phyloP scores from a whole-genome alignment of 1,140 invertebrate species.

The Hestina assimilis region DNA sequence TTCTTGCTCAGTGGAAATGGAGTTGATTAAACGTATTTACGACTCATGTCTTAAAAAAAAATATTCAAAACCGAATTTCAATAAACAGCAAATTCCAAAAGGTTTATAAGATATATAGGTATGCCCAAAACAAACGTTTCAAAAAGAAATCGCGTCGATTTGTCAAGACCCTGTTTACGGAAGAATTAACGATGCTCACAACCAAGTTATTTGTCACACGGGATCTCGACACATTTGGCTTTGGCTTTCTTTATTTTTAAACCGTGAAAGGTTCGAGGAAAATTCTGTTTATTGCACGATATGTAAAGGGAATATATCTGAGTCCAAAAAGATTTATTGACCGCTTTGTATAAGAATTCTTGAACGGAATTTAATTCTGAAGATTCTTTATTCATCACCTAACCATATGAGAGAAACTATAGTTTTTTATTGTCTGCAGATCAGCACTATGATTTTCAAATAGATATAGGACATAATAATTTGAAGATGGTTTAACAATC shows the following conservation, averaged over 20 bases:
- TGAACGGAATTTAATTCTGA: no score
- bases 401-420: no score
- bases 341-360: not conserved
- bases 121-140: slow-evolving; percentile 13
- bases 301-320: slow-evolving; percentile 11
- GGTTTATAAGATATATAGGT: slow-evolving; percentile 5
- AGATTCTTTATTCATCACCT: no score
- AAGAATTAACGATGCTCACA: slow-evolving; percentile 31
- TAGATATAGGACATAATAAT: no score
- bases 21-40: no score
- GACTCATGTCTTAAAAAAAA: not conserved
- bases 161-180: slow-evolving; percentile 27
- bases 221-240: slow-evolving; percentile 29
- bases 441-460: no score
- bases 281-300: slow-evolving; percentile 17
- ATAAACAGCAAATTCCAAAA: not conserved
- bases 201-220: slow-evolving; percentile 32
- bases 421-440: no score
- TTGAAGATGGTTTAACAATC: no score
- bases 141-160: slow-evolving; percentile 24
- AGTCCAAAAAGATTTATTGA: slow-evolving; percentile 12
- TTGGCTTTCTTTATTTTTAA: slow-evolving; percentile 24
- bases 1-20: no score
- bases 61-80: not conserved
- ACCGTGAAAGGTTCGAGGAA: slow-evolving; percentile 12